Base-by-base conservation (phyloP, 2,888 invertebrate species). In the Homarus gammarus region DNA sequence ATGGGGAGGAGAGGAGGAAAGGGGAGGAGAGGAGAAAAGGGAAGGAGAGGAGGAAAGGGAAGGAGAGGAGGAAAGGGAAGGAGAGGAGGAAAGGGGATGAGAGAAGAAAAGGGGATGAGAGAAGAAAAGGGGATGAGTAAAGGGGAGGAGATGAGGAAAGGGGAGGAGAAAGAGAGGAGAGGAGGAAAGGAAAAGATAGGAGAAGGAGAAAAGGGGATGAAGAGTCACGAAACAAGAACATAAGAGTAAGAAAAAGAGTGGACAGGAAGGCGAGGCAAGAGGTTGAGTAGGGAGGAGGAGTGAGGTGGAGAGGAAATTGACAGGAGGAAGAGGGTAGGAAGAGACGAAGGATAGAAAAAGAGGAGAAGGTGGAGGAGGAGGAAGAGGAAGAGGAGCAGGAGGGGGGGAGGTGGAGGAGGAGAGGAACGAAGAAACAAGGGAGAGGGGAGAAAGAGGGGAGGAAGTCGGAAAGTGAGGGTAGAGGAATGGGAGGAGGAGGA, bases 121-220 rank as follows among this genome's bases (percentile, higher is more conserved):
- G 27, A 27, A 27, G 18, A 22, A 10, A 0, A 64, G 10, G 27
- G 5, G 27, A 22, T 8, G 10, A 64, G 64, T 5, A 18, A 64
- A 10, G 2, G 6, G 22, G 10, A 27, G 3, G 22, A 0, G 22
- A 6, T 18, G 64, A 10, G n/a, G 6, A 27, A 64, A 27, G 64
- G 61, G 27, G 61, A 61, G 27, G 27, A 27, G 27, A 27, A 61
- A 61, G 10, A 10, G 10, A 2, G 10, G 61, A 27, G 56, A 56
- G 56, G 73, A 38, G 36, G 73, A 73, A 38, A 73, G 73, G 36
- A 72, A 72, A 72, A 72, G 72, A 72, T 72, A 72, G 33, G 72
- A 22, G 27, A 22, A 36, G 36, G 22, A 18, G 72, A 18, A 73
- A 5, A 12, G 70, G 18, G 18, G 70, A 27, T n/a, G 70, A 27